These are phyloP conservation scores for Eristalis pertinax DNA, from an alignment of 2,888 invertebrate species.

Conservation along the genomic window DNA sequence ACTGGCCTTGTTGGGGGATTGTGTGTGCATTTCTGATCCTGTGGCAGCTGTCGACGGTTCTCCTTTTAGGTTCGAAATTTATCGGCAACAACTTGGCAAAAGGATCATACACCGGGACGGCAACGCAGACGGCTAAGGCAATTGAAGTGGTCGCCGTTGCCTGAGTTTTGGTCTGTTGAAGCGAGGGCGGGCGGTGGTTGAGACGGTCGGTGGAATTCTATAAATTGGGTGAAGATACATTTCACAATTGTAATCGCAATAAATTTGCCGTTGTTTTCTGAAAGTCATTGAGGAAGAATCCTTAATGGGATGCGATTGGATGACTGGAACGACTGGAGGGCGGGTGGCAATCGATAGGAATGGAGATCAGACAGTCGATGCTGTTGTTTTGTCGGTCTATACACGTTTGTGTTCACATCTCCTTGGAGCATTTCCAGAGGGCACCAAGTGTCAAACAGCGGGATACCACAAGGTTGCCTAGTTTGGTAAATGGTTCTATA, in stretches of 20 bases:
- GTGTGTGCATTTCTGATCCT: constrained; percentile 55
- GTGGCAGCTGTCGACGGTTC: constrained; percentile 70
- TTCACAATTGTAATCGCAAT: constrained; percentile 28
- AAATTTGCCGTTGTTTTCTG: constrained; percentile 8
- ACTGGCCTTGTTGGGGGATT: constrained; percentile 52
- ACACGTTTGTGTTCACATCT: no score
- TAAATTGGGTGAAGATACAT: constrained; percentile 40
- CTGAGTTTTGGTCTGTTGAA: not conserved
- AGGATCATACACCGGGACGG: constrained; percentile 33
- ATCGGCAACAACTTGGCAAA: constrained; percentile 48
- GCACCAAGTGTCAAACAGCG: no score
- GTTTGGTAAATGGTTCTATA: no score
- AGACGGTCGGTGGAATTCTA: constrained; percentile 4
- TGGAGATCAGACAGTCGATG: not conserved
- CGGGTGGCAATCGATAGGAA: not conserved
- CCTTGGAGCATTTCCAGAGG: no score
- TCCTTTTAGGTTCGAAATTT: constrained; percentile 66
- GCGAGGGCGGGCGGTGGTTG: not conserved
- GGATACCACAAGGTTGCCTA: no score
- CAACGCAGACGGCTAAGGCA: not conserved
- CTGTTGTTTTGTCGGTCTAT: no score
- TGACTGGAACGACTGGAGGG: not conserved
- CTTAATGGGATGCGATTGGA: not conserved
- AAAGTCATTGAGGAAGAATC: not conserved
- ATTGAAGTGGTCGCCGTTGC: constrained; percentile 26